Evolutionary conservation across 30 jellyfish, hydroid and myxozoan genomes (phyloP), one percentile per base, ranked within the genome.

Genomic region (Hydra vulgaris): DNA sequence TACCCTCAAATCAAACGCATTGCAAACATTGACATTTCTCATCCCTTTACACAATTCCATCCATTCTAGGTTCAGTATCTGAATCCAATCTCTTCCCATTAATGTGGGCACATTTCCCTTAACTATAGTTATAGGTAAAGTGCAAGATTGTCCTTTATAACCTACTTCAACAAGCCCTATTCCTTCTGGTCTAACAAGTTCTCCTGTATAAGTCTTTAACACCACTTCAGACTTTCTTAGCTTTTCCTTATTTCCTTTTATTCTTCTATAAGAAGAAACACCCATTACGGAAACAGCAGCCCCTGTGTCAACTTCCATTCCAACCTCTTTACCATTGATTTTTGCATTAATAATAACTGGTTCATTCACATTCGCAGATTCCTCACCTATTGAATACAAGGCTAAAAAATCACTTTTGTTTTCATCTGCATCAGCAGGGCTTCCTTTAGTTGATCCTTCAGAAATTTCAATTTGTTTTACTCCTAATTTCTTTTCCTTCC

Each of bases 261-360:
- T 23, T 23, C 75, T 68, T 19, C 24, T 27, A 73, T n/a, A 24
- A 21, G 23, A n/a, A 19, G 81, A n/a, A n/a, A 73, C 23, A 73
- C 81, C 40, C 81, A 73, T n/a, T 27, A 73, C 81, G 23, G 81
- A 73, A n/a, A 73, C 81, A n/a, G 81, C 81, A 0, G 87, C 85
- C 7, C 88, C 87, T 20, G 87, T 79, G 70, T 79, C 87, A 23
- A 79, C 70, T 68, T 79, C 87, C 87, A 79, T 79, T 20, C 0
- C 20, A 84, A 53, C 70, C 25, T 25, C 67, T 23, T 20, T 53
- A 18, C 87, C 87, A 53, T 79, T 79, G 22, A 23, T 20, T n/a
- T 20, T 25, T 21, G n/a, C 81, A 23, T 25, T 19, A 23, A 73
- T 25, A 23, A 73, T 73, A n/a, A 73, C 25, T 23, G 81, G 81